A percentile compares a stretch with the other conserved stretches of the same genome.
These are phyloP conservation scores for Chrysochloris asiatica DNA, from an alignment of 2,113 vertebrate species.

Conservation along the genomic window DNA sequence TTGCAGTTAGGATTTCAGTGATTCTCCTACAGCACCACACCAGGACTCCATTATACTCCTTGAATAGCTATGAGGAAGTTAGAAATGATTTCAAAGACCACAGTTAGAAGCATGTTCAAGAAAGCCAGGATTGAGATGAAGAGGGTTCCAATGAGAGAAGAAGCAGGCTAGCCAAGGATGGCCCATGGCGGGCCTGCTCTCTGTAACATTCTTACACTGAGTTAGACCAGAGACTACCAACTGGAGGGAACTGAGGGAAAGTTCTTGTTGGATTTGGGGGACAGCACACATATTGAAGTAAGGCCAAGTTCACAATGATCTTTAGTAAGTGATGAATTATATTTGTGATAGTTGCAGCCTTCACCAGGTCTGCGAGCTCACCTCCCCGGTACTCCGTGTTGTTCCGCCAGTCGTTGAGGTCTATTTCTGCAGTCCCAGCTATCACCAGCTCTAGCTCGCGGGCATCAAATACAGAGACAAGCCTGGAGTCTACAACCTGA, in stretches of 20 bases:
- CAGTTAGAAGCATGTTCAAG: background rate
- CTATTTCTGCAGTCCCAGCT: constrained; percentile 98
- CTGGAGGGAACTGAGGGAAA: background rate
- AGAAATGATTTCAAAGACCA: background rate
- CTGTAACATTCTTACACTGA: background rate
- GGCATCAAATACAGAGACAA: constrained; percentile 98
- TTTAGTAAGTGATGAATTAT: background rate
- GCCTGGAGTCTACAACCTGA: constrained; percentile 96
- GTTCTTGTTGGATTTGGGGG: background rate
- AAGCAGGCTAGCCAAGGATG: background rate
- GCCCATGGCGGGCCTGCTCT: fast-evolving
- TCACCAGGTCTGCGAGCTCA: constrained; percentile 76
- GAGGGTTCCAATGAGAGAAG: background rate
- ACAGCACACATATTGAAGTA: background rate
- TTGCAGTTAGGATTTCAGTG: too few relatives aligned
- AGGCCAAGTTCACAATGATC: background rate
- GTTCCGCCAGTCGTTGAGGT: constrained; percentile 95
- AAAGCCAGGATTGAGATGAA: background rate
- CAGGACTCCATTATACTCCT: too few relatives aligned
- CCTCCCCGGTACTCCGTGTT: constrained; percentile 98
- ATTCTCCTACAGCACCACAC: too few relatives aligned
- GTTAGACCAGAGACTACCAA: background rate
- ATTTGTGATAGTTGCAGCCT: background rate
- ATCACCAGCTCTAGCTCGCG: constrained; percentile 98
- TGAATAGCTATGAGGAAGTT: background rate